These are phyloP conservation scores for Holothuria glaberrima DNA, from an alignment of 35 echinoderm and acorn worm species.

Conservation along the genomic window DNA sequence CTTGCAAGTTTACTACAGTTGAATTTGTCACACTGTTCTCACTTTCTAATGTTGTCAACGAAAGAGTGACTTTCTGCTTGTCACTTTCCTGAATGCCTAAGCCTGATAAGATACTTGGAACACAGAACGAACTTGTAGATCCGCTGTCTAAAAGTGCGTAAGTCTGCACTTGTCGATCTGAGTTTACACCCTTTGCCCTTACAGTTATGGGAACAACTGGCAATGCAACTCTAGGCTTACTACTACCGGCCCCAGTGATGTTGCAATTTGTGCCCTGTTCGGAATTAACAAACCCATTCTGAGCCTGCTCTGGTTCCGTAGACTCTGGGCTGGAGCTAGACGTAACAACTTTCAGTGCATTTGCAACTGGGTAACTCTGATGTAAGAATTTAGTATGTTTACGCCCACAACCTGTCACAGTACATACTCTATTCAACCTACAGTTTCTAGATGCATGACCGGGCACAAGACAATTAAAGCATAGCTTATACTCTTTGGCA, in stretches of 20 bases:
- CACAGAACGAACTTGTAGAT: constrained; percentile 61
- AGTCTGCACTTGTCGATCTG: not conserved
- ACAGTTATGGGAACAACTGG: constrained; percentile 24
- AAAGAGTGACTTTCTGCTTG: constrained; percentile 4
- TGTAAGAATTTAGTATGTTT: constrained; percentile 52
- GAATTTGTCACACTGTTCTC: not conserved
- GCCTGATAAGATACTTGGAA: not conserved
- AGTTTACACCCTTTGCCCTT: not conserved
- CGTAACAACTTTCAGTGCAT: not conserved
- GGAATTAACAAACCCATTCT: not conserved
- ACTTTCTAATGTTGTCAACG: constrained; percentile 41
- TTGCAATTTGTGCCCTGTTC: not conserved
- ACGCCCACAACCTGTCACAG: constrained; percentile 37
- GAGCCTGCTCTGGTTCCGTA: not conserved
- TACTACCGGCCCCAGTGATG: constrained; percentile 23
- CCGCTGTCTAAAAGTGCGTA: constrained; percentile 62
- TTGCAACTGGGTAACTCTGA: constrained; percentile 3
- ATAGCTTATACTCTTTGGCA: constrained; percentile 2
- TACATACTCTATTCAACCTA: constrained; percentile 10
- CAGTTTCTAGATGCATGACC: constrained; percentile 2
- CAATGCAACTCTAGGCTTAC: constrained; percentile 4
- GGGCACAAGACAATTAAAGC: constrained; percentile 3
- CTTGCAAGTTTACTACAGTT: constrained; percentile 10
- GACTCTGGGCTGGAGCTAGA: not conserved
- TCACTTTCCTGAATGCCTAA: not conserved